Evolutionary conservation across 2,797 vertebrate genomes (phyloP), one percentile per base, ranked within the genome.

Genomic region (Rhynchotus rufescens): DNA sequence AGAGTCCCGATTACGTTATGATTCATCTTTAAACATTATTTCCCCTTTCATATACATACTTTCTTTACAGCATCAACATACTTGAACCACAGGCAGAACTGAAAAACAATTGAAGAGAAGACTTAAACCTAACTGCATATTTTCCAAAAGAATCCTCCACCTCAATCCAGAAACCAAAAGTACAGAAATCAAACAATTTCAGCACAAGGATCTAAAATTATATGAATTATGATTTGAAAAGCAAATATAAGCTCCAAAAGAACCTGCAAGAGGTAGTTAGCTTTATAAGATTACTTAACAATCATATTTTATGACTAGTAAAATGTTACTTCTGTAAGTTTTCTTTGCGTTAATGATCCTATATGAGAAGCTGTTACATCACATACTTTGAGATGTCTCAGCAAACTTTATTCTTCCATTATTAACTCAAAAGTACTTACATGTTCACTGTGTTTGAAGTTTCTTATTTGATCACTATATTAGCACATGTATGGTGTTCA

Each of bases 381-480:
- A 82, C 5, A 11, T 28, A 76, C 44, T 88, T 65, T 61, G 61
- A 69, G 89, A 32, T 4, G n/a, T 38, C 54, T 71, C 56, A n/a
- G 32, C 38, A 93, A 67, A 80, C 56, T 21, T 57, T 45, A 73
- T 38, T 89, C 10, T 52, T 90, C 21, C 68, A 86, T 34, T 72
- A 80, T 92, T 49, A 85, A 51, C 15, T 95, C 22, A 73, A 47
- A 15, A 52, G 42, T 49, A 36, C 8, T 86, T 60, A 78, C 69
- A 82, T 88, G 45, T 60, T 79, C 77, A 40, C 2, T 22, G 26
- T 59, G 49, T 23, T 80, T 73, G 25, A 80, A 65, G n/a, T 30
- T 17, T 83, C 49, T 81, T 94, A 67, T 88, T 66, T 88, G 77
- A 88, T 90, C 30, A 36, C 47, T 49, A 38, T 26, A 77, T 71